Evolutionary conservation across 1,140 invertebrate species (phyloP).

Genomic region (Drosophila chauvacae): DNA sequence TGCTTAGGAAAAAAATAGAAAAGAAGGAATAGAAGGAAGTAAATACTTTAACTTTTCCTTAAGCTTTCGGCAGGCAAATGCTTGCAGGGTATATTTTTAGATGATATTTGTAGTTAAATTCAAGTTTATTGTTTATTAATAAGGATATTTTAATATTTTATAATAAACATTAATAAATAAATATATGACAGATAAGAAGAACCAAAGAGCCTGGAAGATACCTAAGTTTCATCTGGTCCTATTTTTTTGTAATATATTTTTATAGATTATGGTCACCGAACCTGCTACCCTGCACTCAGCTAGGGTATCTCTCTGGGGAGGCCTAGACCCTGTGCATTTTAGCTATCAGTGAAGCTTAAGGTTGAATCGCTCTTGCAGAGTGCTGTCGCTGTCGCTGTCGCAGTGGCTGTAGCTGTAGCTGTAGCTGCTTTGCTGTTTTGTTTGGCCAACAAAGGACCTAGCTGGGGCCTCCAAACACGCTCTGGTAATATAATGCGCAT

Average conservation of each 20-base stretch:
- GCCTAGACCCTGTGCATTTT: constrained; percentile 7
- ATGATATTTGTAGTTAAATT: too few relatives aligned
- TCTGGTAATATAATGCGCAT: constrained; percentile 65
- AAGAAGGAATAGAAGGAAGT: too few relatives aligned
- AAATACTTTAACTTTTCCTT: neutral
- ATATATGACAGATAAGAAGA: too few relatives aligned
- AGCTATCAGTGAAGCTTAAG: constrained; percentile 10
- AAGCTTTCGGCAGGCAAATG: too few relatives aligned
- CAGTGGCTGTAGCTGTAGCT: neutral
- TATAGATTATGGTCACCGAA: neutral
- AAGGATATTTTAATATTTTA: too few relatives aligned
- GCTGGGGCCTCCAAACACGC: constrained; percentile 25
- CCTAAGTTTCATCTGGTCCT: too few relatives aligned
- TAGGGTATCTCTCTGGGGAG: neutral
- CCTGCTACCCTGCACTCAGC: neutral
- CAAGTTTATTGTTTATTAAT: too few relatives aligned
- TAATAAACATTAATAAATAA: too few relatives aligned
- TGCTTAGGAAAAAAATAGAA: neutral
- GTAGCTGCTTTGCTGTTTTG: constrained; percentile 42
- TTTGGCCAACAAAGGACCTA: constrained; percentile 59
- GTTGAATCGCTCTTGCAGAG: constrained; percentile 25
- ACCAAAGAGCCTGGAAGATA: too few relatives aligned
- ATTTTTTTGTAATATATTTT: neutral
- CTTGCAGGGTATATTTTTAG: too few relatives aligned
- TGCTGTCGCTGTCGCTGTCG: neutral